Base-by-base conservation (phyloP, 2,888 invertebrate genomes). In the Nephrocerus scutellatus region DNA sequence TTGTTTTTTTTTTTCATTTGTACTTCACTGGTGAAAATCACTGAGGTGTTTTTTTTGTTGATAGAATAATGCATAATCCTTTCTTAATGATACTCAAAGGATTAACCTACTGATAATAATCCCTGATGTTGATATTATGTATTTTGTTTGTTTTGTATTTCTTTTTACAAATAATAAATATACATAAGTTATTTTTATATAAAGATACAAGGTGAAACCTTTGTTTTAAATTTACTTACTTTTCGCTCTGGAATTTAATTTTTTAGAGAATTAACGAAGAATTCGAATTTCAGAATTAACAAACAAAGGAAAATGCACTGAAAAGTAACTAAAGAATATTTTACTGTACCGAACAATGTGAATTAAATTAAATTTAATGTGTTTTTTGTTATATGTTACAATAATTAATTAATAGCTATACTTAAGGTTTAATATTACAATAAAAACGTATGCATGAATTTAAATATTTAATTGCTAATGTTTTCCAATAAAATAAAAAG, bases 1-100 rank as follows among this genome's bases (percentile, higher is more conserved):
- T n/a, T n/a, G n/a, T n/a, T n/a, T n/a, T 42, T 46, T 39, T 36
- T 44, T 46, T 60, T 61, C 59, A 62, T 68, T 68, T 68, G 67
- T 68, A 68, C 68, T 68, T 64, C 59, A 62, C 65, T 64, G 68
- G 68, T 68, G 66, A 62, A 63, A 65, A 66, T 68, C 68, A 68
- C 68, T 68, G 68, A 67, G 63, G 62, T 63, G 53, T 59, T 50
- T 30, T n/a, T n/a, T n/a, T n/a, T n/a, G n/a, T n/a, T n/a, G n/a
- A n/a, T n/a, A n/a, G n/a, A n/a, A n/a, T n/a, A n/a, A n/a, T n/a
- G n/a, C n/a, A n/a, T n/a, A n/a, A n/a, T 39, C 20, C 20, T 32
- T 36, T 32, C 29, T 32, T 37, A 24, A 42, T 45, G 41, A 45
- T 35, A 45, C 26, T 43, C 39, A 42, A 45, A 45, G 35, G 44